Conservation (phyloP, 2,797 vertebrate species). For the Erethizon dorsatum region DNA sequence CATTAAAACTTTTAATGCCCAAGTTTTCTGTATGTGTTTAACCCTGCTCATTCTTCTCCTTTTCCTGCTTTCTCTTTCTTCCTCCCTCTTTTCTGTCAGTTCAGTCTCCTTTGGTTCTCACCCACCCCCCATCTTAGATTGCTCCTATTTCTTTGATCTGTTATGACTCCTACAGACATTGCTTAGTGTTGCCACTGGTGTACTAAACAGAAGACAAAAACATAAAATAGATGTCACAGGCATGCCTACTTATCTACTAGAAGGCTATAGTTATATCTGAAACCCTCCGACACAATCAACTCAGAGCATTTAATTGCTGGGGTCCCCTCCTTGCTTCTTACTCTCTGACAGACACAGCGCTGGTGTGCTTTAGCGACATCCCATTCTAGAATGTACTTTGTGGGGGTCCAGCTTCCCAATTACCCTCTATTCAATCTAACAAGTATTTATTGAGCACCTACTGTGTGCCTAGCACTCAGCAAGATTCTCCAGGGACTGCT, state of each 20-base stretch:
- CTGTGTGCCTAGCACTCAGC: constrained; percentile 76
- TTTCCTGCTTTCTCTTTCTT: neutral
- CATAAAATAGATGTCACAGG: constrained; percentile 26
- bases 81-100: neutral
- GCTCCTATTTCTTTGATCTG: constrained; percentile 63
- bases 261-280: constrained; percentile 60
- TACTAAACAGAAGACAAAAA: constrained; percentile 67
- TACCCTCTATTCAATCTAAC: constrained; percentile 80
- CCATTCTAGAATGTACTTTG: constrained; percentile 72
- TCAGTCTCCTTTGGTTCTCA: constrained; percentile 10
- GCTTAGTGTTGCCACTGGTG: constrained; percentile 26
- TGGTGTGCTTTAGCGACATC: constrained; percentile 62
- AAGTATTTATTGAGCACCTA: constrained; percentile 84
- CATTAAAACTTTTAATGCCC: constrained; percentile 30
- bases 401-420: constrained; percentile 79
- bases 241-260: constrained; percentile 52
- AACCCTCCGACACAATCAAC: constrained; percentile 33
- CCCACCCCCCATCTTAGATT: neutral
- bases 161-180: constrained; percentile 54
- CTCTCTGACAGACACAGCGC: constrained; percentile 62
- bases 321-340: constrained; percentile 46
- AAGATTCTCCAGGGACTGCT: constrained; percentile 76
- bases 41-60: neutral
- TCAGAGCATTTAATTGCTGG: constrained; percentile 48
- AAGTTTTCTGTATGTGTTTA: constrained; percentile 53